Evolutionary conservation across 2,797 vertebrate genomes (phyloP).

Genomic region (Lagodon rhomboides): DNA sequence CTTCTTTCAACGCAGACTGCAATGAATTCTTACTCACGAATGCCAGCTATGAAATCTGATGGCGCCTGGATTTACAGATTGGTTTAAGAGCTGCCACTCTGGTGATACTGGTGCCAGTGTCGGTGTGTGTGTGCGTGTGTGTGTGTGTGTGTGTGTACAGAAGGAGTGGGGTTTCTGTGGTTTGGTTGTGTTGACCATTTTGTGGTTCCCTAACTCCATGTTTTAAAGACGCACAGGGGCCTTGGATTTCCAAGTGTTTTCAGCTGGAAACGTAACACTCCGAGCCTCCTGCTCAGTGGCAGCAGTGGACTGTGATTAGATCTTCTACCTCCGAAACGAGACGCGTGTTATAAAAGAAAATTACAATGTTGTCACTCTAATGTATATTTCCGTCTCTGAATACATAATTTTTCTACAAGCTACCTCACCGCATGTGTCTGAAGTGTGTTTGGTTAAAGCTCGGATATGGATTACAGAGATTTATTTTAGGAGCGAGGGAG

Average conservation of each 20-base stretch:
- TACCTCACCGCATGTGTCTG: constrained; percentile 26
- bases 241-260: constrained; percentile 72
- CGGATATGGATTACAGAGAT: constrained; percentile 48
- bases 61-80: constrained; percentile 48
- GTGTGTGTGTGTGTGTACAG: constrained; percentile 31
- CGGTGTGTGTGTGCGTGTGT: constrained; percentile 37
- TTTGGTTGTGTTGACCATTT: constrained; percentile 74
- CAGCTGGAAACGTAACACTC: constrained; percentile 71
- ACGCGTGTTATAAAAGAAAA: constrained; percentile 48
- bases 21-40: constrained; percentile 37
- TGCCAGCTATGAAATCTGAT: constrained; percentile 52
- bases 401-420: constrained; percentile 50
- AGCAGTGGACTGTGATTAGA: constrained; percentile 61
- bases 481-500: constrained; percentile 46
- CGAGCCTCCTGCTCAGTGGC: constrained; percentile 29
- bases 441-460: constrained; percentile 50
- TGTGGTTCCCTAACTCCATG: constrained; percentile 76
- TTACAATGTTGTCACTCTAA: constrained; percentile 44
- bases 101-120: constrained; percentile 44
- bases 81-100: constrained; percentile 40
- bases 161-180: constrained; percentile 74
- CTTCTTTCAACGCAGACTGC: constrained; percentile 49
- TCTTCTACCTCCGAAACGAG: constrained; percentile 47
- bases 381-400: constrained; percentile 54
- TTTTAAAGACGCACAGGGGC: constrained; percentile 71